Evolutionary conservation across 1,140 invertebrate genomes (phyloP).

Genomic region (Achroia grisella): DNA sequence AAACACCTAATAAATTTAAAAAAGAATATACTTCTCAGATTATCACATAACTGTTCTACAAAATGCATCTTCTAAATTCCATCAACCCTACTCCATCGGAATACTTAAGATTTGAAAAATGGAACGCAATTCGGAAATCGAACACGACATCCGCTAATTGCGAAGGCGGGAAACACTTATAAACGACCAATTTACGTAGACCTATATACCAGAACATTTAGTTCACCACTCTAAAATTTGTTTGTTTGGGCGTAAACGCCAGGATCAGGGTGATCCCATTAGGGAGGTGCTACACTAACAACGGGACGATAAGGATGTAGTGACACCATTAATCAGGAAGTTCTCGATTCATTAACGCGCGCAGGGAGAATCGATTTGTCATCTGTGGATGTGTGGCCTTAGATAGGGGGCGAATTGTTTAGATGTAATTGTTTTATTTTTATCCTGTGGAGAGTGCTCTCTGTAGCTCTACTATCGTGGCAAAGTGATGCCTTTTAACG

Average conservation of each 20-base stretch:
- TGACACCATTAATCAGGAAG: conserved; percentile 52
- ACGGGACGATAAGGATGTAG: conserved; percentile 30
- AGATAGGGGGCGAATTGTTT: conserved; percentile 23
- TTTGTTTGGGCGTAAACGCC: background rate
- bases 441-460: background rate
- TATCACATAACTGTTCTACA: too few species aligned
- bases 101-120: conserved; percentile 14
- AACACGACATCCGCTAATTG: conserved; percentile 16
- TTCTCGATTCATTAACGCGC: conserved; percentile 45
- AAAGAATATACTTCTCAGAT: too few species aligned
- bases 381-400: conserved; percentile 32
- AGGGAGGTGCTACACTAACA: conserved; percentile 39
- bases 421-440: conserved; percentile 14
- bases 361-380: conserved; percentile 42
- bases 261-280: conserved; percentile 38
- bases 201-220: background rate
- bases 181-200: conserved; percentile 4
- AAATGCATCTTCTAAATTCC: too few species aligned
- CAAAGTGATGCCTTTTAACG: too few species aligned
- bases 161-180: conserved; percentile 13
- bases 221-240: background rate
- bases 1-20: too few species aligned
- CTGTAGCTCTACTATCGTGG: background rate
- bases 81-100: too few species aligned
- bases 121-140: conserved; percentile 14